Evolutionary conservation across 2,797 vertebrate genomes (phyloP), one percentile per base, ranked within the genome.

Genomic region (Myoxocephalus aenaeus): DNA sequence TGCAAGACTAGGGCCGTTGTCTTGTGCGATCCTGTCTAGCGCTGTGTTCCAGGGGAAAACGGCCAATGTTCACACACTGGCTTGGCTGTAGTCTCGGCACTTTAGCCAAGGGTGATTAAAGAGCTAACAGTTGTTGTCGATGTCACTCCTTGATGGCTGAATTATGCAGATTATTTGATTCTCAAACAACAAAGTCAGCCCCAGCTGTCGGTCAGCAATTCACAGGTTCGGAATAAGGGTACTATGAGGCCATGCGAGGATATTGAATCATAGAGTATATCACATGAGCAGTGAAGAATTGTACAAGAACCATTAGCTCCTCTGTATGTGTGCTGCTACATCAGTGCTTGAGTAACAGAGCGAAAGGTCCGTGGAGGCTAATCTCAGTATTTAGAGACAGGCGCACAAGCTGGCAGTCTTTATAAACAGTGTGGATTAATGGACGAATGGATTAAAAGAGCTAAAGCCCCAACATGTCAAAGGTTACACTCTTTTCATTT

Each of bases 391-490:
- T 89, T 81, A 80, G 51, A 87, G 54, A 78, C 68, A 72, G 59
- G 74, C 29, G 14, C 70, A 68, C 72, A 34, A 51, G 71, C 65
- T 67, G 86, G 84, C 75, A 77, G 87, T 74, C 66, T 79, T 84
- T 69, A 80, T 83, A 86, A 90, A 88, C 81, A 85, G 15, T 64
- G 57, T 42, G 57, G 89, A 90, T 93, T 84, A 90, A 89, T 78
- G 65, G 70, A 81, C 50, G 65, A 78, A 76, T 51, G 67, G 81
- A 88, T 88, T 87, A 87, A 88, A 87, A 67, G 80, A 84, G 63
- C 76, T 69, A 75, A 87, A 83, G 65, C 72, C 62, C 56, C 25
- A 1, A 34, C 22, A 64, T 79, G 81, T 85, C 81, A 85, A 76
- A 65, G 78, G 78, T 86, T 80, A 77, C 65, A 22, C 70, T 70